phyloP scores from a whole-genome alignment of 2,888 invertebrate genomes.

The Onthophagus sagittarius region DNA sequence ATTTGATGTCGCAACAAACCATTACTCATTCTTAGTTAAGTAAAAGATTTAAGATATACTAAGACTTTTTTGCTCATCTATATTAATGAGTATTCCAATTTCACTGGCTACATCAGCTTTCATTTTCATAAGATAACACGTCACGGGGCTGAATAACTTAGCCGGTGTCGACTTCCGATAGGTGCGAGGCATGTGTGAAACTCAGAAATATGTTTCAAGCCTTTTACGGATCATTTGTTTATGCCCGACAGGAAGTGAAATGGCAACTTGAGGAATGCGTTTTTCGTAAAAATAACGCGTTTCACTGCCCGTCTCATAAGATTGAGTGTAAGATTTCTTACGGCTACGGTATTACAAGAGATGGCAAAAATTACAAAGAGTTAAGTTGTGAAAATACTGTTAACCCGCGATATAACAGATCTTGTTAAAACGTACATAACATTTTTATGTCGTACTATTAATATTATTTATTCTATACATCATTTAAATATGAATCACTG shows the following conservation, averaged over 20 bases:
- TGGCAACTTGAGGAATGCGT: neutral
- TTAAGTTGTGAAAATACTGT: too few species aligned
- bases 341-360: too few species aligned
- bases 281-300: slow-evolving; percentile 8
- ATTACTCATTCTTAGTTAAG: too few species aligned
- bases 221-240: slow-evolving; percentile 11
- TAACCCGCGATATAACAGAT: too few species aligned
- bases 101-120: neutral
- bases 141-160: neutral
- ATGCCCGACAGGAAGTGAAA: slow-evolving; percentile 8
- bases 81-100: slow-evolving; percentile 8
- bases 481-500: too few species aligned
- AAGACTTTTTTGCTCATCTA: neutral
- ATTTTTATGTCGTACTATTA: too few species aligned
- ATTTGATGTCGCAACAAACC: too few species aligned
- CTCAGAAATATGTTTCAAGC: slow-evolving; percentile 8
- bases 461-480: too few species aligned
- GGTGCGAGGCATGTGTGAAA: neutral
- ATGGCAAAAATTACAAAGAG: too few species aligned
- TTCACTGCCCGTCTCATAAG: neutral
- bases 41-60: too few species aligned
- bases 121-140: slow-evolving; percentile 6
- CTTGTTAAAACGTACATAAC: too few species aligned
- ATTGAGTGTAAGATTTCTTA: too few species aligned
- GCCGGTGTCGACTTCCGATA: neutral